phyloP scores from a whole-genome alignment of 2,888 invertebrate species.

The Oeneis ivallda region DNA sequence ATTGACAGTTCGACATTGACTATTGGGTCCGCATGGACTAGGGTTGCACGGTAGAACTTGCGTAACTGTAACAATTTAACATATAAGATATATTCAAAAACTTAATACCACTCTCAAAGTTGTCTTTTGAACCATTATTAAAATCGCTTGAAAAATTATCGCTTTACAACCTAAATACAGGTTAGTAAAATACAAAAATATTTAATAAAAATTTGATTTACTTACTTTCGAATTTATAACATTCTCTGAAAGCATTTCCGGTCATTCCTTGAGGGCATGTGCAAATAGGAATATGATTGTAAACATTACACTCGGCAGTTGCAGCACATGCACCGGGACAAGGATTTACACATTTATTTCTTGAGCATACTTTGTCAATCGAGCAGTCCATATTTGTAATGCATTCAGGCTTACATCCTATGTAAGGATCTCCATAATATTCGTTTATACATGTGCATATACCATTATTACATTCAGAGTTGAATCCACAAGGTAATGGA shows the following conservation, averaged over 20 bases:
- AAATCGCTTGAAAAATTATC: too few species aligned
- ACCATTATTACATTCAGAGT: constrained; percentile 84
- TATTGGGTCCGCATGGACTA: constrained; percentile 88
- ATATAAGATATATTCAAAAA: neutral
- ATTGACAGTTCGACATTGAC: constrained; percentile 85
- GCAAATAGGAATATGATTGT: constrained; percentile 86
- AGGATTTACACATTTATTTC: constrained; percentile 88
- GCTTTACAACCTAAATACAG: too few species aligned
- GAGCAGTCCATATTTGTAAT: constrained; percentile 88
- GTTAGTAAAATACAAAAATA: constrained; percentile 5
- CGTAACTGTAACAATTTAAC: constrained; percentile 54
- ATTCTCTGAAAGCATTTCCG: constrained; percentile 87
- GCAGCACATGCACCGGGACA: constrained; percentile 87
- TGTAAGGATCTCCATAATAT: constrained; percentile 88
- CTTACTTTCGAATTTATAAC: constrained; percentile 81
- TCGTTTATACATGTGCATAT: constrained; percentile 87
- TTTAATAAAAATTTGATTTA: constrained; percentile 13
- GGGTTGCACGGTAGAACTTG: constrained; percentile 83
- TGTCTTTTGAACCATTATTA: too few species aligned
- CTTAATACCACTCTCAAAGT: neutral
- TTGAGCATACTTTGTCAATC: constrained; percentile 85
- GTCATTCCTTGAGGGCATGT: constrained; percentile 84
- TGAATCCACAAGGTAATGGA: constrained; percentile 87
- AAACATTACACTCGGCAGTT: constrained; percentile 81
- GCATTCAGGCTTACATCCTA: constrained; percentile 89